phyloP scores from a whole-genome alignment of 2,113 vertebrate genomes.

The Copsychus sechellarum region DNA sequence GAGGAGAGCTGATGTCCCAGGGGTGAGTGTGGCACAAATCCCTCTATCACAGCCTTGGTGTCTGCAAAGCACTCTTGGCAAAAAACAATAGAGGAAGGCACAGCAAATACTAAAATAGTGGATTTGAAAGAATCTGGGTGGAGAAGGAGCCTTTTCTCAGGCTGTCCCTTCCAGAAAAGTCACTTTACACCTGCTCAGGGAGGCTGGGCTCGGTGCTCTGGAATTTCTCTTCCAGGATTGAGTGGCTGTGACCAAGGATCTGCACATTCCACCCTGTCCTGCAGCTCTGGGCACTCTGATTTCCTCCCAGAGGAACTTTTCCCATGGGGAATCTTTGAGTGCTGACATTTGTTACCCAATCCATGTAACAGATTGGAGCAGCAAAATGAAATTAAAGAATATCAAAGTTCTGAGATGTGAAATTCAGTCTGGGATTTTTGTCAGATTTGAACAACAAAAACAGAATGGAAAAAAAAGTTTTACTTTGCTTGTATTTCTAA shows the following conservation, averaged over 20 bases:
- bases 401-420: not conserved
- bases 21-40: not conserved
- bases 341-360: not conserved
- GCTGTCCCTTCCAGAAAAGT: not conserved
- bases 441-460: not conserved
- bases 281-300: not conserved
- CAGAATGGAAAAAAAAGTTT: not conserved
- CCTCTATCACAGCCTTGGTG: not conserved
- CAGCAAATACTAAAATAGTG: not conserved
- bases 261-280: not conserved
- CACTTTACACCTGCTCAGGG: not conserved
- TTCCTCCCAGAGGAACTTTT: not conserved
- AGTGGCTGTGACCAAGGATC: not conserved
- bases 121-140: not conserved
- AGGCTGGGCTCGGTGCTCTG: accelerated
- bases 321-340: not conserved
- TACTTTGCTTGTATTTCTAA: not conserved
- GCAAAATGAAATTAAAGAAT: not conserved
- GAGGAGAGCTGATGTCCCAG: not conserved
- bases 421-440: not conserved
- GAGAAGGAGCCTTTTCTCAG: not conserved
- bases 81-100: not conserved
- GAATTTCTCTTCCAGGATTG: not conserved
- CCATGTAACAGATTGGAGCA: not conserved
- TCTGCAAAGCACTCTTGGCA: not conserved